Evolutionary conservation across 2,113 vertebrate genomes (phyloP).

Genomic region (Neoarius graeffei): DNA sequence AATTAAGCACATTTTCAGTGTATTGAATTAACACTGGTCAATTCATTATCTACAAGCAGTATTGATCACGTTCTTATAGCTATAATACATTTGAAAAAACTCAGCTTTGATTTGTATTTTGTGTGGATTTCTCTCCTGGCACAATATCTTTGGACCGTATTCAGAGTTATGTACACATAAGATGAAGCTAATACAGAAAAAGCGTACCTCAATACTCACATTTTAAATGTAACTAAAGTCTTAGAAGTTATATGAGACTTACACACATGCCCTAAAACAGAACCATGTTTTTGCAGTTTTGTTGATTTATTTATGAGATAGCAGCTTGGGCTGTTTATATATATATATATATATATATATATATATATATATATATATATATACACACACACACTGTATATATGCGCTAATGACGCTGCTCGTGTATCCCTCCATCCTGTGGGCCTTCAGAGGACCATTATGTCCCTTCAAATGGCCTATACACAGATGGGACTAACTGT

Average conservation of each 20-base stretch:
- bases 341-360: background rate
- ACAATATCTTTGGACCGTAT: slow-evolving; percentile 15
- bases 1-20: slow-evolving; percentile 1
- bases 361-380: background rate
- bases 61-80: slow-evolving; percentile 8
- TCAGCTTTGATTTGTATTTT: slow-evolving; percentile 17
- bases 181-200: background rate
- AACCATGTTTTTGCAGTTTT: background rate
- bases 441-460: too few relatives aligned
- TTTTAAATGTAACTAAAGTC: background rate
- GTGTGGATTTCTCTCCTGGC: background rate
- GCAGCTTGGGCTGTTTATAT: background rate
- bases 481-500: too few relatives aligned
- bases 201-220: background rate
- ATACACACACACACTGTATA: too few relatives aligned
- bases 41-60: background rate
- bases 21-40: background rate
- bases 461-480: too few relatives aligned
- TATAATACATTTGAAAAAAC: background rate
- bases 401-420: too few relatives aligned
- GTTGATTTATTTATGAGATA: background rate
- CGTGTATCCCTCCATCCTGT: too few relatives aligned
- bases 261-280: background rate
- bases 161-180: background rate
- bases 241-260: background rate